phyloP scores from a whole-genome alignment of 2,888 invertebrate genomes.

The Tetropium fuscum region DNA sequence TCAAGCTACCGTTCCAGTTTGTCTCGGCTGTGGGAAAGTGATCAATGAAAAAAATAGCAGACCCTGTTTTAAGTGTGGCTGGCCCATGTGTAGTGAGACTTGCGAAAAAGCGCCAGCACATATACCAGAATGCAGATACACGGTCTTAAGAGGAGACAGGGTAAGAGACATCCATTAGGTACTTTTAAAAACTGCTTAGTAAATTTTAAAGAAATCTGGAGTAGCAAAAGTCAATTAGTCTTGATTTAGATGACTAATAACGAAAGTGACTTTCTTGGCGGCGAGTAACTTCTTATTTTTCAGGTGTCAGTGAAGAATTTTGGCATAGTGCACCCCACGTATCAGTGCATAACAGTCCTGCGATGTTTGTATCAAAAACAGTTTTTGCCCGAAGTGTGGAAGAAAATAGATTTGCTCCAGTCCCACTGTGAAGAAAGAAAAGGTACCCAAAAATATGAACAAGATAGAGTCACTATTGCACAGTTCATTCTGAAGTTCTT shows the following conservation, averaged over 20 bases:
- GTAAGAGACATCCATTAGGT: conserved; percentile 61
- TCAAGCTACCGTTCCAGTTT: conserved; percentile 77
- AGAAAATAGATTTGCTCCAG: conserved; percentile 73
- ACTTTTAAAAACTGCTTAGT: too few species aligned
- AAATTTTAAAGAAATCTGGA: not conserved
- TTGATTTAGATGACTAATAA: too few species aligned
- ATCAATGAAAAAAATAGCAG: conserved; percentile 65
- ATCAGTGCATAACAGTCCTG: conserved; percentile 80
- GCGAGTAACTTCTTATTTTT: conserved; percentile 28
- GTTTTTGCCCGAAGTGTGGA: conserved; percentile 72
- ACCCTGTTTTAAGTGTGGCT: conserved; percentile 78
- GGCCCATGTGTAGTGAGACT: conserved; percentile 80
- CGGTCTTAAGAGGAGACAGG: conserved; percentile 73
- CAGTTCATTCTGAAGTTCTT: conserved; percentile 78
- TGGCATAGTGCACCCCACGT: conserved; percentile 78
- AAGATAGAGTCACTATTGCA: conserved; percentile 68
- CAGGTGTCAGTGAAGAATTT: conserved; percentile 77
- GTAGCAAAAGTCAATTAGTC: too few species aligned
- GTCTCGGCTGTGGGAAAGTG: conserved; percentile 74
- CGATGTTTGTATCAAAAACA: conserved; percentile 78
- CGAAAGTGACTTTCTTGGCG: too few species aligned
- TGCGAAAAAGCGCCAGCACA: conserved; percentile 74
- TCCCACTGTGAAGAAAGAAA: conserved; percentile 76
- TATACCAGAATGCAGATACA: conserved; percentile 78
- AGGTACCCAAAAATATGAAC: conserved; percentile 67